phyloP scores from a whole-genome alignment of 2,888 invertebrate genomes.

The Lochmaea crataegi region DNA sequence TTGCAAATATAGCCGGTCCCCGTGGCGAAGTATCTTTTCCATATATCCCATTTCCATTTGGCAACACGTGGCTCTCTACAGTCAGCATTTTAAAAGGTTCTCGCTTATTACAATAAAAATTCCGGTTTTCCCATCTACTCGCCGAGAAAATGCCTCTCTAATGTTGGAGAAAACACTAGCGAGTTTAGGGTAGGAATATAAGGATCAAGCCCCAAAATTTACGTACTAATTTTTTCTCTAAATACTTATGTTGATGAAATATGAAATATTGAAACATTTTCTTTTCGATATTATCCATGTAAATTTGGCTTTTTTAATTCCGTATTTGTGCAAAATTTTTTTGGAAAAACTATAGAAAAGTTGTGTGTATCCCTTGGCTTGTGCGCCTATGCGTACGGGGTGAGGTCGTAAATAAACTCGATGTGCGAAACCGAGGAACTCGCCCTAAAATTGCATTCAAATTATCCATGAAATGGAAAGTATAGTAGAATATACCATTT shows the following conservation, averaged over 20 bases:
- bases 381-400: slow-evolving; percentile 43
- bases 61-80: slow-evolving; percentile 59
- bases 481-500: slow-evolving; percentile 56
- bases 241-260: too few species aligned
- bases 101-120: slow-evolving; percentile 61
- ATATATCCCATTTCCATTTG: slow-evolving; percentile 55
- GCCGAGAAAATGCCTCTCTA: slow-evolving; percentile 57
- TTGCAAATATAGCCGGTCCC: slow-evolving; percentile 58
- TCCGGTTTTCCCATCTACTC: slow-evolving; percentile 45
- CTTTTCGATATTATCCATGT: too few species aligned
- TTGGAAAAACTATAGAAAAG: too few species aligned
- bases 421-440: slow-evolving; percentile 58
- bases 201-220: not conserved
- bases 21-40: slow-evolving; percentile 58
- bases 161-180: slow-evolving; percentile 48
- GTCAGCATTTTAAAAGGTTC: slow-evolving; percentile 59
- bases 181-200: not conserved
- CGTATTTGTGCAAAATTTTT: too few species aligned
- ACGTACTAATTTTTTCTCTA: not conserved
- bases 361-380: not conserved
- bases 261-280: too few species aligned
- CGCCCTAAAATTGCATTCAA: slow-evolving; percentile 54
- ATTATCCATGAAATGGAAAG: slow-evolving; percentile 58
- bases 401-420: slow-evolving; percentile 59
- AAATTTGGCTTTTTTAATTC: too few species aligned